These are phyloP conservation scores for Melanerpes formicivorus DNA, from an alignment of 2,113 vertebrate species.

Conservation along the genomic window DNA sequence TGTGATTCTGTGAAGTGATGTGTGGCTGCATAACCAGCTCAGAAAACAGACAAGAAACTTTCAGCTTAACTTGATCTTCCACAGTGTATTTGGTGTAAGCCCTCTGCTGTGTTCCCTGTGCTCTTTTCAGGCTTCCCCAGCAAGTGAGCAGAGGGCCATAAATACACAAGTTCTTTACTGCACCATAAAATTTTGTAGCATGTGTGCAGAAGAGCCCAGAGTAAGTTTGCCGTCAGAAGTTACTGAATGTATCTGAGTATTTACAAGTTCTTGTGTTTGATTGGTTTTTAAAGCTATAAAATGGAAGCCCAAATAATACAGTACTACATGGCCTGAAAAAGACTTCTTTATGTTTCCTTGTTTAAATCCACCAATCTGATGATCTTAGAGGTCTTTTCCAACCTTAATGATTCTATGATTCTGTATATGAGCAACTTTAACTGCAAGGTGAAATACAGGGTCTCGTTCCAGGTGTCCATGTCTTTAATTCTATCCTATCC, in stretches of 20 bases:
- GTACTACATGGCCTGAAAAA: neutral
- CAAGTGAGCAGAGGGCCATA: neutral
- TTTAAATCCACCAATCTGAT: neutral
- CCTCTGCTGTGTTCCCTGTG: rapidly evolving
- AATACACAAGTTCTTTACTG: neutral
- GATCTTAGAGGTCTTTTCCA: too few relatives aligned
- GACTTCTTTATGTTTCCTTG: neutral
- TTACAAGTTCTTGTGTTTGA: neutral
- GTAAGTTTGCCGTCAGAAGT: neutral
- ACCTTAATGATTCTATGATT: neutral
- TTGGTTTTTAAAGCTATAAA: neutral
- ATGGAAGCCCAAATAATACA: neutral
- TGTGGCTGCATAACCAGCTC: neutral
- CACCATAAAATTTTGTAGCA: neutral
- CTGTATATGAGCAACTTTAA: neutral
- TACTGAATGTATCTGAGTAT: neutral
- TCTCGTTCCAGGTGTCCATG: neutral
- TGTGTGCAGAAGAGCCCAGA: neutral
- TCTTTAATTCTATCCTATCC: neutral
- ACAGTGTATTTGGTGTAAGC: neutral
- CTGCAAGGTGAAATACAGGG: neutral
- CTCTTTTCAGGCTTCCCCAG: neutral
- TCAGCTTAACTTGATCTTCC: neutral
- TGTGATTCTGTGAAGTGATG: neutral
- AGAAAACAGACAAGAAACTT: neutral